Evolutionary conservation across 2,797 vertebrate genomes (phyloP).

Genomic region (Orestias chungarensis): DNA sequence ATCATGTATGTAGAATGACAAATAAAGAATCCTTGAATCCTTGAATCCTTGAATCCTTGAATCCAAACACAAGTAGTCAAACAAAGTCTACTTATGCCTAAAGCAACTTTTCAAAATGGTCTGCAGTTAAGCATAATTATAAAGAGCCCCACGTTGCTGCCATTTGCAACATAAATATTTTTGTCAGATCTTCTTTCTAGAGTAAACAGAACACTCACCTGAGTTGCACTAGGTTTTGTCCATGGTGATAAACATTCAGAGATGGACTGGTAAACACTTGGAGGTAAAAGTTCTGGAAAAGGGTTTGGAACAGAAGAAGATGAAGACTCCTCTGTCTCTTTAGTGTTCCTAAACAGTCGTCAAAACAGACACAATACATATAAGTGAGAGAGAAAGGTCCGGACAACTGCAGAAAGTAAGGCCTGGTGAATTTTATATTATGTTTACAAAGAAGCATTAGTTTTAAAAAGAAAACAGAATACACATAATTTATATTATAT

Average conservation of each 20-base stretch:
- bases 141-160: not conserved
- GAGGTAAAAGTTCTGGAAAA: slow-evolving; percentile 87
- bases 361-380: slow-evolving; percentile 15
- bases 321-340: slow-evolving; percentile 78
- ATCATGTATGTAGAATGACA: too few relatives aligned
- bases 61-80: slow-evolving; percentile 37
- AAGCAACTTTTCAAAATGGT: slow-evolving; percentile 20
- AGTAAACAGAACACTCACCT: slow-evolving; percentile 77
- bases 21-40: too few relatives aligned
- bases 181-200: slow-evolving; percentile 5
- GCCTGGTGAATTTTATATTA: not conserved
- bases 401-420: not conserved
- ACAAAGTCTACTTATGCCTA: slow-evolving; percentile 38
- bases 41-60: too few relatives aligned
- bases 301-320: slow-evolving; percentile 85
- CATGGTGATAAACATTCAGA: slow-evolving; percentile 88
- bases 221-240: slow-evolving; percentile 87
- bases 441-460: not conserved
- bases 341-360: slow-evolving; percentile 65
- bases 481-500: too few relatives aligned
- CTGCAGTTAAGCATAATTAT: slow-evolving; percentile 10
- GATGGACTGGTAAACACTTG: slow-evolving; percentile 80
- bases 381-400: slow-evolving; percentile 10
- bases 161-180: slow-evolving; percentile 6
- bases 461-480: not conserved